phyloP scores from a whole-genome alignment of 2,113 vertebrate genomes.

The Saccopteryx bilineata region DNA sequence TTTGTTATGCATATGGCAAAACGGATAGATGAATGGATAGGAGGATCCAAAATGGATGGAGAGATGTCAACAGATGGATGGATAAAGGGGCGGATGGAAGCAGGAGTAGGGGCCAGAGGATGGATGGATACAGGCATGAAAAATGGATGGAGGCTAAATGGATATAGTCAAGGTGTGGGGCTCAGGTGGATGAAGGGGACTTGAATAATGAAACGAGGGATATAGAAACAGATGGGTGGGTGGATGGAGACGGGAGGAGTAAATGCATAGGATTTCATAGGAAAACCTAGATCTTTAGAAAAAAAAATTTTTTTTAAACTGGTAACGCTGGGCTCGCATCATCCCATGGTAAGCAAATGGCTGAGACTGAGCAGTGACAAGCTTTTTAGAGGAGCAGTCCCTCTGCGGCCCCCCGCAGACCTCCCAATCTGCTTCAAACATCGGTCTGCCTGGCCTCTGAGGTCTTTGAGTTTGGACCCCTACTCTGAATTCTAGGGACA shows the following conservation, averaged over 20 bases:
- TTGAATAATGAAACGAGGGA: no score
- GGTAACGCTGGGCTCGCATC: background rate
- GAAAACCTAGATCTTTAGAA: background rate
- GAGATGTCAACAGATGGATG: background rate
- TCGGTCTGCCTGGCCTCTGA: background rate
- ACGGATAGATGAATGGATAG: background rate
- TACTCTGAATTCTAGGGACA: background rate
- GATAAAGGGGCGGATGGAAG: background rate
- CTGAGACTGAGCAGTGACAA: background rate
- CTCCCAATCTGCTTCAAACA: background rate
- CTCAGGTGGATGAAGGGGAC: fast-evolving
- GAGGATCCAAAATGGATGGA: no score
- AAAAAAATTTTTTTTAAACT: background rate
- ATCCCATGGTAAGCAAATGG: background rate
- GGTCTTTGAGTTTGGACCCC: background rate
- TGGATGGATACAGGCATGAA: background rate
- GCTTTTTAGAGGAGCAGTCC: background rate
- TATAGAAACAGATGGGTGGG: fast-evolving
- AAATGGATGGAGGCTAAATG: fast-evolving
- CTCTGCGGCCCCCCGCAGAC: no score
- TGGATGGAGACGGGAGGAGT: background rate
- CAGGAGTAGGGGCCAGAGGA: no score
- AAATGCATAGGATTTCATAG: background rate
- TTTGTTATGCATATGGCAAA: background rate
- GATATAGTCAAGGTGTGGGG: fast-evolving